Percentiles rank a stretch among this genome's conserved stretches.
Evolutionary conservation across 2,888 invertebrate species (phyloP).

Genomic region (Synergus laeviventris): DNA sequence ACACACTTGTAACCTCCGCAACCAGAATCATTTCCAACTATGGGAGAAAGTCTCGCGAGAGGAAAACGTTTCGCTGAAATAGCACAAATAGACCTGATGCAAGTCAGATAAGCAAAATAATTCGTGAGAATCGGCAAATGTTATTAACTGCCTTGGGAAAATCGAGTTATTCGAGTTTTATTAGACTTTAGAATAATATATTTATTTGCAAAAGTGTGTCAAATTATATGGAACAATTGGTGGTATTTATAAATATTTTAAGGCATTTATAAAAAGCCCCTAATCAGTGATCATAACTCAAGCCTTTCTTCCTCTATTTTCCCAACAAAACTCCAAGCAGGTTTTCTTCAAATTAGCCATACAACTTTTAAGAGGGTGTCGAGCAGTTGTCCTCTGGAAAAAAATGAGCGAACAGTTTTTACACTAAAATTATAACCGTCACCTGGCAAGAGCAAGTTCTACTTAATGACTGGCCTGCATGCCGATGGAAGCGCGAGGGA

Average conservation of each 20-base stretch:
- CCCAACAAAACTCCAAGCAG: neutral
- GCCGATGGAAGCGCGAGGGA: slow-evolving; percentile 10
- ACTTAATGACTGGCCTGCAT: slow-evolving; percentile 15
- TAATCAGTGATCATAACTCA: neutral
- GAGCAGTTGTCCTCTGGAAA: neutral
- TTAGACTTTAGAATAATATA: neutral
- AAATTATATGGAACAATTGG: no score
- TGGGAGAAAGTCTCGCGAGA: slow-evolving; percentile 13
- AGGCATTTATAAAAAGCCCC: neutral
- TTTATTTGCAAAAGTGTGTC: no score
- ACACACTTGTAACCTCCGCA: slow-evolving; percentile 3
- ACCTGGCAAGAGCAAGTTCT: slow-evolving; percentile 19
- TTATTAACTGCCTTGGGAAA: slow-evolving; percentile 19
- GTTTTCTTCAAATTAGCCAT: neutral
- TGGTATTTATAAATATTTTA: no score
- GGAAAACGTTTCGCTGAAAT: slow-evolving; percentile 28
- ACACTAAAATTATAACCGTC: slow-evolving; percentile 30
- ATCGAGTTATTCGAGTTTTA: no score
- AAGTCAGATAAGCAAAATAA: slow-evolving; percentile 27
- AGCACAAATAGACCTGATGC: slow-evolving; percentile 20
- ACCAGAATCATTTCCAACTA: slow-evolving; percentile 47
- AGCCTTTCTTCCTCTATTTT: neutral
- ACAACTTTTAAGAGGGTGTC: neutral
- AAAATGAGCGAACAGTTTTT: slow-evolving; percentile 1
- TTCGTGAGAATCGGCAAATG: slow-evolving; percentile 20